Evolutionary conservation across 30 jellyfish, hydroid and myxozoan species (phyloP), one percentile per base, ranked within the genome.

Genomic region (Chironex yamaguchii): DNA sequence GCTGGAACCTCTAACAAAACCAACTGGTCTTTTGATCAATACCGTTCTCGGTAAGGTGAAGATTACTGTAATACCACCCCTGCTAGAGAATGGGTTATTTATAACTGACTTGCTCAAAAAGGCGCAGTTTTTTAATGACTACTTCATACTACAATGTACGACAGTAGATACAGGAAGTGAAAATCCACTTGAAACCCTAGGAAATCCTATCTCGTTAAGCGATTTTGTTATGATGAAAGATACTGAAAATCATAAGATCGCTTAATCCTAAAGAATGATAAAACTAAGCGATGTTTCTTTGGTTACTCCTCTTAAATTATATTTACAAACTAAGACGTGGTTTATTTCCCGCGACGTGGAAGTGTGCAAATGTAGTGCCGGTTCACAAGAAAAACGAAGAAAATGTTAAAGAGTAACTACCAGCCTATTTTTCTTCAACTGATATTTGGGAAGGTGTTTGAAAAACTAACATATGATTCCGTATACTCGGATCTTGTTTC

Each of bases 61-160:
- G 90, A 53, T 78, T 63, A 79, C 90, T 14, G 36, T 78, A 22
- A 78, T 34, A 26, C 90, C 90, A 63, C 67, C 82, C 13, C 90
- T 78, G 12, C 34, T 78, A 54, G 76, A 75, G 79, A 75, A 75
- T 52, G 76, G 50, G 9, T 24, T 75, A 75, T 75, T 75, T 30
- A 28, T 52, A 78, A 78, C 80, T 12, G 65, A 78, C 42, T 78
- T 52, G 29, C 14, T 42, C 31, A 80, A 54, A 33, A 78, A 78
- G 82, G 90, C 90, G 17, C 76, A 78, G 64, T 27, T 78, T 27
- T 72, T 62, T 78, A 78, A 78, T 78, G 90, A 78, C 34, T 58
- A 78, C 34, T 78, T 58, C 80, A 52, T 78, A 32, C 82, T 78
- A 69, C 90, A 78, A 63, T 78, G 90, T 36, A 78, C 82, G 79